A percentile compares a stretch with the other conserved stretches of the same genome.
phyloP scores from a whole-genome alignment of 2,797 vertebrate genomes.

The Siniperca scherzeri region DNA sequence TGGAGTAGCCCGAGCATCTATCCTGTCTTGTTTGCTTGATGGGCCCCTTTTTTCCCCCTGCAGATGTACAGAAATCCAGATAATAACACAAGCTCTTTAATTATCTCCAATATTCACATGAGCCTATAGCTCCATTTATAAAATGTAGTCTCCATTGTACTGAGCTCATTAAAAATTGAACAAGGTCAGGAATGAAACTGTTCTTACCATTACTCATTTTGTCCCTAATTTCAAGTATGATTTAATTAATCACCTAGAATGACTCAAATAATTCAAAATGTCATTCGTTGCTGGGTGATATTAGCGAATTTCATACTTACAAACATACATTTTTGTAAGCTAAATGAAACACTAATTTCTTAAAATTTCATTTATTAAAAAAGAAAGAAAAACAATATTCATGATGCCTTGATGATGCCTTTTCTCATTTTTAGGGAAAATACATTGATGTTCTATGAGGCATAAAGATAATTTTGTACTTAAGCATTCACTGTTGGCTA shows the following conservation, averaged over 20 bases:
- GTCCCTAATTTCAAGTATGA: constrained; percentile 84
- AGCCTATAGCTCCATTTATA: constrained; percentile 83
- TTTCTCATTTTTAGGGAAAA: constrained; percentile 2
- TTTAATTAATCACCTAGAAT: constrained; percentile 86
- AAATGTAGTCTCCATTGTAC: constrained; percentile 78
- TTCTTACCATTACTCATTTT: constrained; percentile 86
- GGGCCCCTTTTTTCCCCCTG: constrained; percentile 14
- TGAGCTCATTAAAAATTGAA: constrained; percentile 89
- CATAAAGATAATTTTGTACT: constrained; percentile 47
- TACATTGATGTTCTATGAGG: constrained; percentile 36
- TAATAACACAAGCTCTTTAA: constrained; percentile 78
- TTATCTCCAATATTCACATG: constrained; percentile 82
- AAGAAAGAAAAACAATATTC: constrained; percentile 26
- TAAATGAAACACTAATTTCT: constrained; percentile 18
- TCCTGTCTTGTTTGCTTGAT: constrained; percentile 64
- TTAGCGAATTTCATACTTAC: constrained; percentile 58
- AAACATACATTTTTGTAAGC: constrained; percentile 43
- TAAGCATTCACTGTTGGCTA: constrained; percentile 48
- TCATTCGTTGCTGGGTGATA: constrained; percentile 68
- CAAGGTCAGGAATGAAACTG: constrained; percentile 88
- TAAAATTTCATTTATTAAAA: constrained; percentile 1
- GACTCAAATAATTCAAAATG: constrained; percentile 80
- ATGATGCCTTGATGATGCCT: background rate
- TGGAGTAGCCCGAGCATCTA: constrained; percentile 54
- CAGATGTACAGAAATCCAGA: constrained; percentile 70